Percentiles rank a stretch among this genome's conserved stretches.
These are phyloP conservation scores for Malacoctenus gilli DNA, from an alignment of 2,797 vertebrate species.

Conservation along the genomic window DNA sequence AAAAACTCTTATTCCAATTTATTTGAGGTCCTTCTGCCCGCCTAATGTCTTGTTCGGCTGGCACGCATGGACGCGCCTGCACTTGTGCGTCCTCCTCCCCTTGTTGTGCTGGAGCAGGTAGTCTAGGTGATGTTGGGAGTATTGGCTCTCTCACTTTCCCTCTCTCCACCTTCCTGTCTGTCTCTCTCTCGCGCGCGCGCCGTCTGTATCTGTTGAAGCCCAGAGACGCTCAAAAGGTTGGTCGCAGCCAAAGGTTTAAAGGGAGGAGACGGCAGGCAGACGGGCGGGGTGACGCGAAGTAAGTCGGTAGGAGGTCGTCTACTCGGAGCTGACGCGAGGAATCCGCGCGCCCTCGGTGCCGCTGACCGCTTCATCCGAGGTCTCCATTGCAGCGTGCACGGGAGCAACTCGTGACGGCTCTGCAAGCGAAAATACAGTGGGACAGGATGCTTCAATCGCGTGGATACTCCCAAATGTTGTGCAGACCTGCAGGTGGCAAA, in stretches of 20 bases:
- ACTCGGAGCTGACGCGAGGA: conserved; percentile 50
- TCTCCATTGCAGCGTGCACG: conserved; percentile 18
- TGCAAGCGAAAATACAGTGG: background rate
- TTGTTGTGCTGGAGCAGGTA: conserved; percentile 61
- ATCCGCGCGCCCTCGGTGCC: conserved; percentile 54
- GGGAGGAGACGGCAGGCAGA: conserved; percentile 78
- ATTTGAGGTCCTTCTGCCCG: conserved; percentile 40
- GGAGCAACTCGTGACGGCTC: background rate
- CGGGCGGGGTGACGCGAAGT: conserved; percentile 78
- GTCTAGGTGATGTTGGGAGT: conserved; percentile 66
- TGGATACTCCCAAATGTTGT: too few species aligned
- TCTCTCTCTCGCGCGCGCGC: conserved; percentile 16
- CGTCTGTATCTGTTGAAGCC: conserved; percentile 22
- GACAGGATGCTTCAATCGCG: too few species aligned
- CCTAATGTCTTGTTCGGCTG: conserved; percentile 62
- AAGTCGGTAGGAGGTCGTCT: conserved; percentile 74
- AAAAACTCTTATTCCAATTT: conserved; percentile 73
- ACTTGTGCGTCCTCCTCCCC: conserved; percentile 75
- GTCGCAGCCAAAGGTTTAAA: conserved; percentile 55
- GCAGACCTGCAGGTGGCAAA: background rate
- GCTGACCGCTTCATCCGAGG: conserved; percentile 47
- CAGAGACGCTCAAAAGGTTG: conserved; percentile 60
- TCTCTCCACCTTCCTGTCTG: conserved; percentile 30
- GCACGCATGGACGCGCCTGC: conserved; percentile 73
- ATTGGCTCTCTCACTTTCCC: conserved; percentile 34